Percentiles rank a stretch among this genome's conserved stretches.
phyloP scores from a whole-genome alignment of 1,140 invertebrate species.

The Ips typographus region DNA sequence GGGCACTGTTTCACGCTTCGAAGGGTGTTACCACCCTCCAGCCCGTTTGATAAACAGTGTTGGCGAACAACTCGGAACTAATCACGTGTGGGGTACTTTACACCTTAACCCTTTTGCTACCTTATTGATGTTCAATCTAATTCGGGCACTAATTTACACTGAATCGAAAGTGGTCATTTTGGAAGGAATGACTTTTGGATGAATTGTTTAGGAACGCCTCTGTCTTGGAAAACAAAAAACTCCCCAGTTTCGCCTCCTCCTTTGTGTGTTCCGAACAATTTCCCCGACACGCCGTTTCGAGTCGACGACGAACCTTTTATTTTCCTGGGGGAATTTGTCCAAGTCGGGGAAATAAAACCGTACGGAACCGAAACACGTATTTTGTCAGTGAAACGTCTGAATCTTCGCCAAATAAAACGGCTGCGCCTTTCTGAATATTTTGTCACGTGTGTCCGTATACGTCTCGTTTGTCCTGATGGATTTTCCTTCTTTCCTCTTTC shows the following conservation, averaged over 20 bases:
- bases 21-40: not conserved
- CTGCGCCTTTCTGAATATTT: constrained; percentile 31
- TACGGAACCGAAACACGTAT: constrained; percentile 46
- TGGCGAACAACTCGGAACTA: not conserved
- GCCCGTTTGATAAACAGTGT: constrained; percentile 2
- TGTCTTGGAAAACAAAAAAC: not conserved
- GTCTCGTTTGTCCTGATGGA: not conserved
- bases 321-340: constrained; percentile 48
- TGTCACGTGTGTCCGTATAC: constrained; percentile 27
- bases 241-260: constrained; percentile 25
- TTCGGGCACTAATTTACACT: no score
- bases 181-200: not conserved
- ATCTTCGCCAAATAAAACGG: constrained; percentile 33
- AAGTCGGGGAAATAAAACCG: constrained; percentile 45
- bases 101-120: no score
- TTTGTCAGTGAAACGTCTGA: constrained; percentile 46
- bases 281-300: constrained; percentile 40
- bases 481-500: no score
- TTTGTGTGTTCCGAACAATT: constrained; percentile 47
- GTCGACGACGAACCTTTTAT: constrained; percentile 48
- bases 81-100: no score
- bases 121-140: no score
- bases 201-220: not conserved
- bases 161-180: not conserved
- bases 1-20: constrained; percentile 14